Evolutionary conservation across 2,888 invertebrate species (phyloP).

Genomic region (Netelia melanura): DNA sequence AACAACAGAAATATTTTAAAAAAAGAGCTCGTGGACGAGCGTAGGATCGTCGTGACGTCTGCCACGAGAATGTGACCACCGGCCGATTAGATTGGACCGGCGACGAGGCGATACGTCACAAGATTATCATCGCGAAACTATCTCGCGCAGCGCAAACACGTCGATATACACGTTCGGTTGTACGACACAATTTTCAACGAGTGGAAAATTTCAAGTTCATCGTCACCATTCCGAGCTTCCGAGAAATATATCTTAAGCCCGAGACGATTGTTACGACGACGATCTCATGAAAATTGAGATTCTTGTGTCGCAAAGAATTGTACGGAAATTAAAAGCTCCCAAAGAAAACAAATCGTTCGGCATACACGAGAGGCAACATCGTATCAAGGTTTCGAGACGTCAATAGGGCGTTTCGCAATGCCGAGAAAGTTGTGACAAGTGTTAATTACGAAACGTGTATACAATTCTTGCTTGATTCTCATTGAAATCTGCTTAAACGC

Average conservation of each 20-base stretch:
- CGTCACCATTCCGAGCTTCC: neutral
- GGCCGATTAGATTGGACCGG: constrained; percentile 59
- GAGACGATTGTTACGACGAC: neutral
- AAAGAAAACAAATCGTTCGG: neutral
- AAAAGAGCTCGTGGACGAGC: constrained; percentile 36
- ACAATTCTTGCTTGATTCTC: neutral
- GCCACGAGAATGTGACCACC: constrained; percentile 64
- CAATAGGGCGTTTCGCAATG: constrained; percentile 9
- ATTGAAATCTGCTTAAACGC: neutral
- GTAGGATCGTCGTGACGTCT: constrained; percentile 31
- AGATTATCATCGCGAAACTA: neutral
- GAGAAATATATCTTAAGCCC: neutral
- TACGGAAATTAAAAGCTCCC: neutral
- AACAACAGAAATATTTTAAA: neutral
- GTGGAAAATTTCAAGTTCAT: constrained; percentile 3
- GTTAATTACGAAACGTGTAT: neutral
- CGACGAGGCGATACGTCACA: constrained; percentile 8
- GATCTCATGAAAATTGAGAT: neutral
- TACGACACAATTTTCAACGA: neutral
- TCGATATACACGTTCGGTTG: neutral
- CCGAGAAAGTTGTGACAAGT: neutral
- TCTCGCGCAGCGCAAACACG: neutral
- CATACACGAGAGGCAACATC: neutral
- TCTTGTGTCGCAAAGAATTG: neutral
- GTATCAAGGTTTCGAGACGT: neutral